These are phyloP conservation scores for Sitophilus oryzae DNA, from an alignment of 1,140 invertebrate genomes.

Conservation along the genomic window DNA sequence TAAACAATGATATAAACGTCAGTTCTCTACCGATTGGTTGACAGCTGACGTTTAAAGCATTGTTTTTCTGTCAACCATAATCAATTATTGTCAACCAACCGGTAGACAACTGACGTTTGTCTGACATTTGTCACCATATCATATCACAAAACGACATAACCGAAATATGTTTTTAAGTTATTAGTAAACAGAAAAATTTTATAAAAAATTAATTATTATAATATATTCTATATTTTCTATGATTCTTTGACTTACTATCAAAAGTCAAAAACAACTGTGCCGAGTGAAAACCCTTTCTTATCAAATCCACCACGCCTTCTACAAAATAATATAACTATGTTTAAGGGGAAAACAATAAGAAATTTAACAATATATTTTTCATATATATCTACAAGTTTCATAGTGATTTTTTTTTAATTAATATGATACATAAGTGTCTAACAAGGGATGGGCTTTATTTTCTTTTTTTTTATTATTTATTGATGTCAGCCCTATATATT, in stretches of 20 bases:
- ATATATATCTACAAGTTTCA: slow-evolving; percentile 43
- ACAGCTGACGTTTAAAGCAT: too few species aligned
- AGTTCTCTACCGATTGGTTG: too few species aligned
- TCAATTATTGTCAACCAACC: too few species aligned
- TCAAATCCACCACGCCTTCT: slow-evolving; percentile 15
- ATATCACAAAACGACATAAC: too few species aligned
- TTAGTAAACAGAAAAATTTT: too few species aligned
- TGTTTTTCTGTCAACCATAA: too few species aligned
- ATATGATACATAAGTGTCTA: slow-evolving; percentile 38
- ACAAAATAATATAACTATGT: slow-evolving; percentile 28
- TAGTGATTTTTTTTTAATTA: slow-evolving; percentile 35
- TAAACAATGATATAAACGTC: too few species aligned
- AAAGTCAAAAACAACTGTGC: background rate
- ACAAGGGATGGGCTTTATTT: slow-evolving; percentile 27
- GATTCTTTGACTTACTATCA: background rate
- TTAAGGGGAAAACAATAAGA: slow-evolving; percentile 36
- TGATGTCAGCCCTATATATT: slow-evolving; percentile 24
- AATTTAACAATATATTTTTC: slow-evolving; percentile 42
- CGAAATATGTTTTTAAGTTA: too few species aligned
- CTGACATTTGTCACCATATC: too few species aligned
- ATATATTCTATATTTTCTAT: background rate
- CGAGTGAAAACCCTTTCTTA: slow-evolving; percentile 20
- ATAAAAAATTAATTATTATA: slow-evolving; percentile 2
- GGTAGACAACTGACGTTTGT: too few species aligned
- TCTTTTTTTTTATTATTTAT: slow-evolving; percentile 14